Evolutionary conservation across 1,140 invertebrate genomes (phyloP).

Genomic region (Scaptodrosophila lebanonensis): DNA sequence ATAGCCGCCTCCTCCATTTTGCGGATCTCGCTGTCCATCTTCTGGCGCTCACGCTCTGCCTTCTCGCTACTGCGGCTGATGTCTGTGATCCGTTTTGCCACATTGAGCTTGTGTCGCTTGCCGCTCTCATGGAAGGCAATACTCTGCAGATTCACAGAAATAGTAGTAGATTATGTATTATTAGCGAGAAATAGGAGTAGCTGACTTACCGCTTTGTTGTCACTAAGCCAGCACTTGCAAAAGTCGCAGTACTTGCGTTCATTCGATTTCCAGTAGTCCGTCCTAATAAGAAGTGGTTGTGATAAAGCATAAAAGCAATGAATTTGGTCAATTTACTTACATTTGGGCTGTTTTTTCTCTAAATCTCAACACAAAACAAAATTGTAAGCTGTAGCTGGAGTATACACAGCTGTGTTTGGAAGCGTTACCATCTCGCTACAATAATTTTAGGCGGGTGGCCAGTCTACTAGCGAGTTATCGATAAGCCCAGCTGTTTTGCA

Average conservation of each 20-base stretch:
- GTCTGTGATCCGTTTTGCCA: conserved; percentile 89
- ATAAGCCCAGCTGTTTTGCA: not conserved
- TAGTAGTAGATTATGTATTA: not conserved
- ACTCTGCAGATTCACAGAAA: conserved; percentile 82
- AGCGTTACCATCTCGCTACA: no score
- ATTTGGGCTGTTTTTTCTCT: conserved; percentile 12
- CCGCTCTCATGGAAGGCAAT: conserved; percentile 97
- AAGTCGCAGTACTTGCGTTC: conserved; percentile 97
- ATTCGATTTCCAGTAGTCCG: conserved; percentile 98
- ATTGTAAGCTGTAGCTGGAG: conserved; percentile 9
- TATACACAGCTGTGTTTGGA: no score
- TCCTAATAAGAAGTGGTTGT: conserved; percentile 80
- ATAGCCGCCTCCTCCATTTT: conserved; percentile 94
- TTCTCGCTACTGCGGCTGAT: conserved; percentile 90
- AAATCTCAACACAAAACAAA: conserved; percentile 2
- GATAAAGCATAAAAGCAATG: not conserved
- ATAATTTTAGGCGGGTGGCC: no score
- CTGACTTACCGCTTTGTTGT: conserved; percentile 92
- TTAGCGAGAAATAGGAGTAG: not conserved
- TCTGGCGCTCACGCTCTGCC: conserved; percentile 85
- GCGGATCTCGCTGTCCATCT: conserved; percentile 88
- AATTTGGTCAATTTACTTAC: conserved; percentile 20
- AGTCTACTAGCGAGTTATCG: no score
- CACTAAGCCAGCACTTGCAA: conserved; percentile 98
- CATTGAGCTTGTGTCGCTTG: conserved; percentile 95